Evolutionary conservation across 2,888 invertebrate genomes (phyloP).

Genomic region (Crematogaster levior): DNA sequence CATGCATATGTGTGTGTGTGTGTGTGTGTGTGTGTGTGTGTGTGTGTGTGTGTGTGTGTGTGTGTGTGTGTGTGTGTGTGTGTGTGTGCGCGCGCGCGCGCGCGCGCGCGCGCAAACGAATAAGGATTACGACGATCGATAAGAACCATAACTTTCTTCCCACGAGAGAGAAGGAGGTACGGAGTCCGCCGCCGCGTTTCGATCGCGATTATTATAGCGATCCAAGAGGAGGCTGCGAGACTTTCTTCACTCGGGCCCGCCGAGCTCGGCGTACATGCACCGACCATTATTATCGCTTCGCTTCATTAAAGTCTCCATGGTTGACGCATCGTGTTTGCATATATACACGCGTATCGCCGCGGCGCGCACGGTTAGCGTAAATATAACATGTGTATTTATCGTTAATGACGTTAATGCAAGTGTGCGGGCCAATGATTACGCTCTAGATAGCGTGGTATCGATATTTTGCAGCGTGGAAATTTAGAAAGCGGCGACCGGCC

Average conservation of each 20-base stretch:
- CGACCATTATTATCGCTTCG: constrained; percentile 1
- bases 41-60: too few species aligned
- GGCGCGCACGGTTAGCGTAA: not conserved
- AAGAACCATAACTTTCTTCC: constrained; percentile 49
- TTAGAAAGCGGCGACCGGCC: constrained; percentile 32
- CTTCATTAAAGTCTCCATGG: constrained; percentile 27
- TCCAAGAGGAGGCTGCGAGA: constrained; percentile 14
- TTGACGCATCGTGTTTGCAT: not conserved
- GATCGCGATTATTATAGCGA: constrained; percentile 28
- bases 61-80: not conserved
- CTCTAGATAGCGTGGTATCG: constrained; percentile 18
- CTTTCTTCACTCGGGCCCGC: constrained; percentile 29
- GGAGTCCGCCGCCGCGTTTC: not conserved
- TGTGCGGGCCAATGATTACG: not conserved
- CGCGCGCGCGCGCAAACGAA: not conserved
- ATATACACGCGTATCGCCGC: not conserved
- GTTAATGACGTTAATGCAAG: constrained; percentile 13
- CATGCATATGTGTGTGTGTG: too few species aligned
- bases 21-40: not conserved
- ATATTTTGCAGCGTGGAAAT: constrained; percentile 46
- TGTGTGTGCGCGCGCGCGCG: not conserved
- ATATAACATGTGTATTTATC: too few species aligned
- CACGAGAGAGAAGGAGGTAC: constrained; percentile 10
- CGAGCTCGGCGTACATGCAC: not conserved
- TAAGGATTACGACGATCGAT: constrained; percentile 41